Evolutionary conservation across 2,888 invertebrate genomes (phyloP).

Genomic region (Microctonus hyperodae): DNA sequence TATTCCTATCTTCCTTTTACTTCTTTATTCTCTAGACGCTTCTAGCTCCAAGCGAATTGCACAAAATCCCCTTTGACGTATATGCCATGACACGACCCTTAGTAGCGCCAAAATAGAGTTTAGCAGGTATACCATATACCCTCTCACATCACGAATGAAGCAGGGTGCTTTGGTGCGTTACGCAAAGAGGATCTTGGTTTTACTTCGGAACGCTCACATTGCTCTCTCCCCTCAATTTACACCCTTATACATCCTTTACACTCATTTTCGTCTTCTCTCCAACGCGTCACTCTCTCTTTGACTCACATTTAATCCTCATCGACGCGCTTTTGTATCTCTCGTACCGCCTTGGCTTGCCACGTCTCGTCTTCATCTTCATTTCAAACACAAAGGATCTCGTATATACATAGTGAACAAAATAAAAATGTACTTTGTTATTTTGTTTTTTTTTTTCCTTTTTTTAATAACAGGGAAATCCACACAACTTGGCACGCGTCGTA

Average conservation of each 20-base stretch:
- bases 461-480: slow-evolving; percentile 47
- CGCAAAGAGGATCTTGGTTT: slow-evolving; percentile 35
- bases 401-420: no score
- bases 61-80: slow-evolving; percentile 42
- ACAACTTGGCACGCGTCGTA: slow-evolving; percentile 48
- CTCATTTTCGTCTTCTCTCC: slow-evolving; percentile 32
- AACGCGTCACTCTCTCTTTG: neutral
- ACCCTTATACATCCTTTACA: slow-evolving; percentile 19
- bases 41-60: slow-evolving; percentile 14
- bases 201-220: slow-evolving; percentile 16
- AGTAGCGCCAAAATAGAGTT: slow-evolving; percentile 44
- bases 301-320: slow-evolving; percentile 12
- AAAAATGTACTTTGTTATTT: slow-evolving; percentile 6
- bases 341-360: neutral
- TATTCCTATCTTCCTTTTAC: slow-evolving; percentile 27
- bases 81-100: slow-evolving; percentile 36
- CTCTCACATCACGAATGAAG: slow-evolving; percentile 20
- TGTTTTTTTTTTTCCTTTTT: slow-evolving; percentile 19
- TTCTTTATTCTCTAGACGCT: slow-evolving; percentile 3
- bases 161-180: slow-evolving; percentile 16
- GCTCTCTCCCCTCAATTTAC: slow-evolving; percentile 28
- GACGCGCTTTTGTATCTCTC: slow-evolving; percentile 18
- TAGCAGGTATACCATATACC: slow-evolving; percentile 36
- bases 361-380: slow-evolving; percentile 16
- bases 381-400: neutral